Percentiles rank a stretch among this genome's conserved stretches.
These are phyloP conservation scores for Cyrtonyx montezumae DNA, from an alignment of 2,113 vertebrate genomes.

Conservation along the genomic window DNA sequence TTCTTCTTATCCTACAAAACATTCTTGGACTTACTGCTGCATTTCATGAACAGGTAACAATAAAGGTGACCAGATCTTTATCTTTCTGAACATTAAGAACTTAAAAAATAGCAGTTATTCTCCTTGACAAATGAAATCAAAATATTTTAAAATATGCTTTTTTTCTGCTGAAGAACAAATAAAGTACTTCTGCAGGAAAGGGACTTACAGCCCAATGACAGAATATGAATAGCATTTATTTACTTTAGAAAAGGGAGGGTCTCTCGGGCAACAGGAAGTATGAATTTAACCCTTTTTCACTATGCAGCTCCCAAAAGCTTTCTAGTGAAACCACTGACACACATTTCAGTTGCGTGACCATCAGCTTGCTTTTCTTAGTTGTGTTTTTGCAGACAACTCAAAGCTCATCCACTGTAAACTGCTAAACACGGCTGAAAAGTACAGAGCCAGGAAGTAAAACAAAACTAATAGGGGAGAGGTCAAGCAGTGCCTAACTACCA, in stretches of 20 bases:
- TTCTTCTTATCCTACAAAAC: not conserved
- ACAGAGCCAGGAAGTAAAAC: not conserved
- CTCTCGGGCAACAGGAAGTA: not conserved
- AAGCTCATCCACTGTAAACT: not conserved
- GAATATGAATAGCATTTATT: not conserved
- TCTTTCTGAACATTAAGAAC: not conserved
- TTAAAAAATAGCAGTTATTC: not conserved
- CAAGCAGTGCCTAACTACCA: not conserved
- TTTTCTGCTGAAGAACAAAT: not conserved
- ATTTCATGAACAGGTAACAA: not conserved
- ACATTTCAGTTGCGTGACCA: not conserved
- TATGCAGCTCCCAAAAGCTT: not conserved
- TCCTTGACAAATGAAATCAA: not conserved
- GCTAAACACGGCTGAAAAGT: not conserved
- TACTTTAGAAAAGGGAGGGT: not conserved
- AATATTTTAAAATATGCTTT: not conserved
- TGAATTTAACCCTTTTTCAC: not conserved
- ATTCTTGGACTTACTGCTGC: not conserved
- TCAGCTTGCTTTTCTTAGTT: accelerated
- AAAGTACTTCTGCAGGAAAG: not conserved
- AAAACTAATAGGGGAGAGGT: not conserved
- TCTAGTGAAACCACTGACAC: not conserved
- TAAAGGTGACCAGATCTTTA: not conserved
- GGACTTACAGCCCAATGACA: not conserved
- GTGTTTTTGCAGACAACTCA: not conserved